Evolutionary conservation across 2,797 vertebrate genomes (phyloP).

Genomic region (Microchirus variegatus): DNA sequence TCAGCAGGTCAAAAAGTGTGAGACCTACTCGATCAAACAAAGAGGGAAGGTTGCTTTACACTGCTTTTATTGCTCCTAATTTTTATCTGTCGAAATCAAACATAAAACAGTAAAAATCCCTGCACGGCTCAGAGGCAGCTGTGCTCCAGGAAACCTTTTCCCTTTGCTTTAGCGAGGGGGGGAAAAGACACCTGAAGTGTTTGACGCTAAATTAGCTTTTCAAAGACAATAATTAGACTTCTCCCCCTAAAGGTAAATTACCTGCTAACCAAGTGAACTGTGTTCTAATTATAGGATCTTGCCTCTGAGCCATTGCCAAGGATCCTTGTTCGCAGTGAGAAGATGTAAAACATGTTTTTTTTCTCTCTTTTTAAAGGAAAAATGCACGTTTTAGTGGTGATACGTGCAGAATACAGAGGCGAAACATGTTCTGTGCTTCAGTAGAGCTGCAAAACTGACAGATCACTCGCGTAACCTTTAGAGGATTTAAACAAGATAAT

Average conservation of each 20-base stretch:
- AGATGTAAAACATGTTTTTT: constrained; percentile 79
- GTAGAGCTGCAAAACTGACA: constrained; percentile 42
- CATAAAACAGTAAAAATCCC: constrained; percentile 54
- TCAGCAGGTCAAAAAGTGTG: constrained; percentile 63
- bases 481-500: constrained; percentile 70
- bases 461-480: constrained; percentile 70
- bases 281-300: constrained; percentile 86
- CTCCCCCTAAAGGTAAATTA: constrained; percentile 86
- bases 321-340: constrained; percentile 68
- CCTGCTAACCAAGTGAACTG: constrained; percentile 87
- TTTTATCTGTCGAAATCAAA: constrained; percentile 62
- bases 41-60: background rate
- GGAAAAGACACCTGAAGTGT: constrained; percentile 85
- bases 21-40: constrained; percentile 66
- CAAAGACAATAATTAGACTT: constrained; percentile 89
- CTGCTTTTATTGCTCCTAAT: constrained; percentile 39
- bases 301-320: constrained; percentile 76
- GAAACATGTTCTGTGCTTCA: constrained; percentile 53
- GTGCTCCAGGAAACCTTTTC: constrained; percentile 77
- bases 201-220: constrained; percentile 86
- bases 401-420: constrained; percentile 62
- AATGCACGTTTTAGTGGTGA: constrained; percentile 65
- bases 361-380: constrained; percentile 25
- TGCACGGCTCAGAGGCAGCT: constrained; percentile 43
- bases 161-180: constrained; percentile 73